A percentile compares a stretch with the other conserved stretches of the same genome.
Evolutionary conservation across 1,140 invertebrate genomes (phyloP).

Genomic region (Oppia nitens): DNA sequence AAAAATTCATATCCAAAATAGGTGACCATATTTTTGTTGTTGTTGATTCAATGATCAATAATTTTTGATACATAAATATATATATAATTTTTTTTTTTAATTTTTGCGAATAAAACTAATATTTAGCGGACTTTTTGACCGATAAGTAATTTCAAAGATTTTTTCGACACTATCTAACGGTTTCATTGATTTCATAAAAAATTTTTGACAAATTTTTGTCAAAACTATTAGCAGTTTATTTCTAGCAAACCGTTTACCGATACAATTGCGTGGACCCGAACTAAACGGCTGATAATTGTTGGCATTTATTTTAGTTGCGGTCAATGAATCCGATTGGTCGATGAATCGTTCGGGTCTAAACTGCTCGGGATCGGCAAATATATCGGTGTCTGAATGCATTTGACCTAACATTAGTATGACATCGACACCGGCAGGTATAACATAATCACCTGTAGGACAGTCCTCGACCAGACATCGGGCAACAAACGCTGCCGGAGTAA

Average conservation of each 20-base stretch:
- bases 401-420: conserved; percentile 26
- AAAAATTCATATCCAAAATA: no score
- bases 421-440: no score
- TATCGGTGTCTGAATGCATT: conserved; percentile 44
- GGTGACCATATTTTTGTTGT: no score
- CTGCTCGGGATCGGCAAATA: conserved; percentile 47
- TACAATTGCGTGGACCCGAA: conserved; percentile 30
- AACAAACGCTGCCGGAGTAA: conserved; percentile 61
- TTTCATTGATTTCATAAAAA: conserved; percentile 24
- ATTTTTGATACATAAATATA: no score
- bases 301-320: conserved; percentile 27
- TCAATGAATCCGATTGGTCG: conserved; percentile 32
- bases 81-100: no score
- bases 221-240: conserved; percentile 38
- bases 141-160: conserved; percentile 27
- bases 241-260: conserved; percentile 37
- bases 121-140: conserved; percentile 21
- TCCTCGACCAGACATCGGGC: conserved; percentile 50
- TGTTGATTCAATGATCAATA: no score
- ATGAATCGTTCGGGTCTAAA: conserved; percentile 59
- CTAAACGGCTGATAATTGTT: conserved; percentile 30
- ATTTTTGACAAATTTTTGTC: conserved; percentile 29
- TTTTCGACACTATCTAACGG: conserved; percentile 26
- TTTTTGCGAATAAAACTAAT: conserved; percentile 7
- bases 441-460: conserved; percentile 20